phyloP scores from a whole-genome alignment of 2,113 vertebrate species.

The Ophiodon elongatus region DNA sequence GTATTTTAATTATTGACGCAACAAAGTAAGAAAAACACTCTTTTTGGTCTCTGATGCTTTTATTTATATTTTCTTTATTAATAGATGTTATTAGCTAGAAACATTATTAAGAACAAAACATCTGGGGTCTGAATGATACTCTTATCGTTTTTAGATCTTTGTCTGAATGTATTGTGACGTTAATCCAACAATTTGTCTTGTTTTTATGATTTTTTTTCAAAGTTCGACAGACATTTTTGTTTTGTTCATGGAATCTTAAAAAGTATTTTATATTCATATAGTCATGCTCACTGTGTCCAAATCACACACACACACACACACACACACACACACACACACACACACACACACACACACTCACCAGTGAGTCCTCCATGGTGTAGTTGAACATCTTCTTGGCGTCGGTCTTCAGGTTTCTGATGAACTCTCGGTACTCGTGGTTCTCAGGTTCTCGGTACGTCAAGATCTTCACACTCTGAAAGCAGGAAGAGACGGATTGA shows the following conservation, averaged over 20 bases:
- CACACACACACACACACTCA: slow-evolving; percentile 67
- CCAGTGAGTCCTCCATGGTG: slow-evolving; percentile 90
- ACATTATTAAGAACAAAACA: neutral
- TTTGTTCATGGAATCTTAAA: no score
- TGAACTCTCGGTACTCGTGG: slow-evolving; percentile 87
- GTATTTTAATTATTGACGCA: neutral
- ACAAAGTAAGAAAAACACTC: neutral
- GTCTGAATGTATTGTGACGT: no score
- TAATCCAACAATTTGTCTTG: no score
- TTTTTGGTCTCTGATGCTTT: neutral
- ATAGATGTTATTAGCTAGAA: neutral
- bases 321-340: neutral
- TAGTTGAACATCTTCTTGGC: slow-evolving; percentile 88
- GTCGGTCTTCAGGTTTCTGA: slow-evolving; percentile 83
- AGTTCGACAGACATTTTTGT: no score
- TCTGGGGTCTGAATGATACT: no score
- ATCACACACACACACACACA: neutral
- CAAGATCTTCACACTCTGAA: slow-evolving; percentile 93
- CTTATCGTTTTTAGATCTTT: no score
- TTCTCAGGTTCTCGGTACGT: slow-evolving; percentile 92
- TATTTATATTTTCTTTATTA: neutral
- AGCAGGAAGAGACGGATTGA: neutral
- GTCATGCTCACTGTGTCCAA: neutral
- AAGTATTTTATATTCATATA: no score
- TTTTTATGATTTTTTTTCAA: no score